These are phyloP conservation scores for Coptotermes formosanus DNA, from an alignment of 1,140 invertebrate species.

Conservation along the genomic window DNA sequence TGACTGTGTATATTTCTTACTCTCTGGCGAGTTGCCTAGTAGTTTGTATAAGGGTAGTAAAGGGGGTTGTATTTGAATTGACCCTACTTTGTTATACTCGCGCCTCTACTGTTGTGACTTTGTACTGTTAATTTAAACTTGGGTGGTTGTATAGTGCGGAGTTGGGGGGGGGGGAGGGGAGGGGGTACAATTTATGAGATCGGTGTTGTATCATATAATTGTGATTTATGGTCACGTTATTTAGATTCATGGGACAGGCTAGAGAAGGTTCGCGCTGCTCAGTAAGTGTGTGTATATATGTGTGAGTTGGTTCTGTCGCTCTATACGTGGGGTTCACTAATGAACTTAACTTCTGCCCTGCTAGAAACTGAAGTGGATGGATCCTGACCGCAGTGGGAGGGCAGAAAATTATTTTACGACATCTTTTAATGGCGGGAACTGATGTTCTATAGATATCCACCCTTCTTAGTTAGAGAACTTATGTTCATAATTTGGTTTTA, in stretches of 20 bases:
- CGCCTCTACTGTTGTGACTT: not conserved
- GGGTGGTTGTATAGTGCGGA: not conserved
- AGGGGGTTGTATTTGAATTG: not conserved
- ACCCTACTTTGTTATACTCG: slow-evolving; percentile 11
- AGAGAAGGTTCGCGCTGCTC: not conserved
- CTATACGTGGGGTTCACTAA: not conserved
- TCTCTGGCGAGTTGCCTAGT: not conserved
- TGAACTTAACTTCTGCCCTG: slow-evolving; percentile 1
- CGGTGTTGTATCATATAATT: not conserved
- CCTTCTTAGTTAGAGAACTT: not conserved
- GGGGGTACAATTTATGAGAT: not conserved
- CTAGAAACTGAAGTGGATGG: not conserved
- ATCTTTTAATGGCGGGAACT: slow-evolving; percentile 4
- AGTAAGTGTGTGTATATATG: not conserved
- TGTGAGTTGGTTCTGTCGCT: slow-evolving; percentile 4
- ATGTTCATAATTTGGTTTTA: not conserved
- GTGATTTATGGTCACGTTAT: slow-evolving; percentile 1
- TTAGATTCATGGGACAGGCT: not conserved
- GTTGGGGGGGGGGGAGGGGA: not conserved
- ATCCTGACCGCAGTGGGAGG: not conserved
- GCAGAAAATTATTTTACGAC: not conserved
- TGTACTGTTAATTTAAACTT: slow-evolving; percentile 5
- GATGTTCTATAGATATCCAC: not conserved
- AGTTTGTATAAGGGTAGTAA: not conserved
- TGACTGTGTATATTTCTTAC: not conserved